Evolutionary conservation across 53 echinoderm and acorn worm genomes (phyloP).

Genomic region (Astropecten irregularis): DNA sequence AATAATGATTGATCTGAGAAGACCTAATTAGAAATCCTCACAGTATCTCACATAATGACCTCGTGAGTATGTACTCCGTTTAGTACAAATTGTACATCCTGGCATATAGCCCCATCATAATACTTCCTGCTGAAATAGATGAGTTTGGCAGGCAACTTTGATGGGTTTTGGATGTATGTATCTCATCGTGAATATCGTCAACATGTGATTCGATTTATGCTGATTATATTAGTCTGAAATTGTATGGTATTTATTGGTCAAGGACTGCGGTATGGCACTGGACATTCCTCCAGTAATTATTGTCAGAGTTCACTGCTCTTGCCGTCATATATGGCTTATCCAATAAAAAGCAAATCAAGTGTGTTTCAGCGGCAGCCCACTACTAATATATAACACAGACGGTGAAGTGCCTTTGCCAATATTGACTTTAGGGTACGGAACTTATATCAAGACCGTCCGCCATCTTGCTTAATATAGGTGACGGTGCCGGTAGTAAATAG

Average conservation of each 20-base stretch:
- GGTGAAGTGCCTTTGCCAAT: not conserved
- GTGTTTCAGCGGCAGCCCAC: slow-evolving; percentile 10
- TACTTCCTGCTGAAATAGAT: too few species aligned
- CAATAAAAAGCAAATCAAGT: not conserved
- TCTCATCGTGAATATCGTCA: not conserved
- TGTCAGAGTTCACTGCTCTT: not conserved
- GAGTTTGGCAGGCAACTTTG: too few species aligned
- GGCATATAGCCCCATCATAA: too few species aligned
- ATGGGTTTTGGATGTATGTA: not conserved
- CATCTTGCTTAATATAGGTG: not conserved
- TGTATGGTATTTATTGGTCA: slow-evolving; percentile 10
- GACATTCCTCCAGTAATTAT: slow-evolving; percentile 21
- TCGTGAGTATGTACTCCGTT: not conserved
- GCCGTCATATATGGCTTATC: not conserved
- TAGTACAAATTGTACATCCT: not conserved
- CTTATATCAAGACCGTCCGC: not conserved
- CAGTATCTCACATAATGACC: not conserved
- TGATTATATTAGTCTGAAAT: slow-evolving; percentile 11
- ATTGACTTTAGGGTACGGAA: slow-evolving; percentile 13
- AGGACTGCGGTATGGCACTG: not conserved
- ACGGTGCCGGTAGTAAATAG: slow-evolving; percentile 34
- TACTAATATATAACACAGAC: slow-evolving; percentile 39
- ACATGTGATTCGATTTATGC: slow-evolving; percentile 21
- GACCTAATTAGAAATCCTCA: not conserved
- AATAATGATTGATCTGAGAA: not conserved